Percentiles rank a stretch among this genome's conserved stretches.
phyloP scores from a whole-genome alignment of 2,113 vertebrate species.

The Columba janthina region DNA sequence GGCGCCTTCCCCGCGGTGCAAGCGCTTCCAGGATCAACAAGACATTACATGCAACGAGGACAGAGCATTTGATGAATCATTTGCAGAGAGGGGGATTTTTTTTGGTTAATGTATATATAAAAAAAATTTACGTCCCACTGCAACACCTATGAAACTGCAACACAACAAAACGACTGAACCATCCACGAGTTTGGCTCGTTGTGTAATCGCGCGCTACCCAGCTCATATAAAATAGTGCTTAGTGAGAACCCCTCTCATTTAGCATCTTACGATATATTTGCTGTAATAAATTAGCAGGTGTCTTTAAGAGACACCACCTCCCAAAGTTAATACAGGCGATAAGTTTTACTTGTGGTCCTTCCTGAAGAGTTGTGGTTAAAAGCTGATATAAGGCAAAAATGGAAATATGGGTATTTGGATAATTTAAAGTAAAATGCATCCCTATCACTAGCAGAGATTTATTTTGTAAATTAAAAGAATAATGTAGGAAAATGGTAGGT shows the following conservation, averaged over 20 bases:
- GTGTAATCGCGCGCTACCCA: fast-evolving
- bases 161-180: neutral
- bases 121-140: neutral
- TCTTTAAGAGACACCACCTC: neutral
- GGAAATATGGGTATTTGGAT: neutral
- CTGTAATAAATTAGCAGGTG: neutral
- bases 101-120: neutral
- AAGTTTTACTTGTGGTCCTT: neutral
- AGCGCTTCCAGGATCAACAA: conserved; percentile 23
- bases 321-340: fast-evolving
- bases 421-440: neutral
- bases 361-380: neutral
- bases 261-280: neutral
- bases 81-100: neutral
- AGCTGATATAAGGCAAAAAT: neutral
- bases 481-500: neutral
- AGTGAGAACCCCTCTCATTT: neutral
- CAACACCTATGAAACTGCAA: conserved; percentile 10
- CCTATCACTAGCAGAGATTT: fast-evolving
- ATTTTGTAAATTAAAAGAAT: neutral
- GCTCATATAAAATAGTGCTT: neutral
- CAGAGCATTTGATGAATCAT: conserved; percentile 24
- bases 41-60: neutral
- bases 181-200: fast-evolving
- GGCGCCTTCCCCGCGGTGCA: neutral